Evolutionary conservation across 1,140 invertebrate genomes (phyloP).

Genomic region (Macrobrachium rosenbergii): DNA sequence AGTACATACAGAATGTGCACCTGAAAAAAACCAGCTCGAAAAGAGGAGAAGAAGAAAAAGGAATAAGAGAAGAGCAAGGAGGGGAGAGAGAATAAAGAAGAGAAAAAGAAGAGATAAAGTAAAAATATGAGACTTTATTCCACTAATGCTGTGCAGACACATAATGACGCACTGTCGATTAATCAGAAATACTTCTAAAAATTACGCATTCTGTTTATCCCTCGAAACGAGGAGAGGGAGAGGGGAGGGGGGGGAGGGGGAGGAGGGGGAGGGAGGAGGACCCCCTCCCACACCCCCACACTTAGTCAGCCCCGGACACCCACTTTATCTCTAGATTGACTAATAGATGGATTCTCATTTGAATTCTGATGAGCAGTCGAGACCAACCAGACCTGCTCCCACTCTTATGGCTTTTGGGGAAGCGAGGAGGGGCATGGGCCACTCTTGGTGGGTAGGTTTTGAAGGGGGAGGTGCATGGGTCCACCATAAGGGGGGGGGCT

Average conservation of each 20-base stretch:
- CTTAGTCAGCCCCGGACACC: constrained; percentile 48
- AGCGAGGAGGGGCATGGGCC: no score
- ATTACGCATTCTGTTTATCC: neutral
- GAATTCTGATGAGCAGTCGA: constrained; percentile 55
- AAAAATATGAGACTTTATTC: no score
- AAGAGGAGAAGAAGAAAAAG: neutral
- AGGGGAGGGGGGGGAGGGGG: no score
- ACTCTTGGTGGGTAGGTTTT: no score
- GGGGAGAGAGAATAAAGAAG: neutral
- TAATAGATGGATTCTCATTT: constrained; percentile 62
- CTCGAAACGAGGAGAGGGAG: neutral
- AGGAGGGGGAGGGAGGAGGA: no score
- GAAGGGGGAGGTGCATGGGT: no score
- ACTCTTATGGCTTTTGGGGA: constrained; percentile 15
- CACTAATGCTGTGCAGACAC: no score
- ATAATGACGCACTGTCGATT: no score
- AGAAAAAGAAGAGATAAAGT: neutral
- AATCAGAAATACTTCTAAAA: no score
- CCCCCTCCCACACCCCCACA: neutral
- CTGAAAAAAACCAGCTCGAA: neutral
- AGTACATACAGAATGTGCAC: neutral
- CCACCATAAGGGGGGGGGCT: no score
- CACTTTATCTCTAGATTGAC: constrained; percentile 61
- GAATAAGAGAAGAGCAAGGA: neutral
- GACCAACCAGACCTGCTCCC: constrained; percentile 22